phyloP scores from a whole-genome alignment of 2,113 vertebrate genomes.

The Grammomys dolichurus region DNA sequence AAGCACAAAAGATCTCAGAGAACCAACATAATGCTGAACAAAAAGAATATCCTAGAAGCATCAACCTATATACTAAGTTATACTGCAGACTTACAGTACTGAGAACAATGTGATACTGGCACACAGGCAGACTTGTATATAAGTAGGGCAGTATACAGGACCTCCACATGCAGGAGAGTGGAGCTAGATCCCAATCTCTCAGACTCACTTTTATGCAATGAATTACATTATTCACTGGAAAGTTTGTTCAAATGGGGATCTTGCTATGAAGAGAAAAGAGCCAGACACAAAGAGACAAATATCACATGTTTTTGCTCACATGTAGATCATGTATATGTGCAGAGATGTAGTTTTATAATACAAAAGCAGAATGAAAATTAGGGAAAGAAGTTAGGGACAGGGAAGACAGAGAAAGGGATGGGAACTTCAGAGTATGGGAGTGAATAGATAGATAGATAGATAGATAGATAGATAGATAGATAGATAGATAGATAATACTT shows the following conservation, averaged over 20 bases:
- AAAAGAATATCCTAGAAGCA: no score
- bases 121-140: background rate
- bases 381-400: background rate
- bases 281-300: no score
- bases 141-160: background rate
- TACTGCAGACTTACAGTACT: background rate
- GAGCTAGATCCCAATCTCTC: background rate
- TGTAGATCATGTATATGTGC: background rate
- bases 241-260: background rate
- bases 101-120: background rate
- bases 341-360: background rate
- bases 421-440: background rate
- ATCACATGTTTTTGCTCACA: background rate
- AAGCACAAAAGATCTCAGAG: background rate
- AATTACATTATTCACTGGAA: background rate
- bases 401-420: background rate
- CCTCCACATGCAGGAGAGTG: background rate
- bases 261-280: no score
- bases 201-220: background rate
- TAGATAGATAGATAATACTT: no score
- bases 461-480: no score
- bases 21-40: background rate
- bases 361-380: background rate
- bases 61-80: background rate
- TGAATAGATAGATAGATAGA: background rate